Percentiles rank a stretch among this genome's conserved stretches.
These are phyloP conservation scores for Rhadina sibilatrix DNA, from an alignment of 2,113 vertebrate genomes.

Conservation along the genomic window DNA sequence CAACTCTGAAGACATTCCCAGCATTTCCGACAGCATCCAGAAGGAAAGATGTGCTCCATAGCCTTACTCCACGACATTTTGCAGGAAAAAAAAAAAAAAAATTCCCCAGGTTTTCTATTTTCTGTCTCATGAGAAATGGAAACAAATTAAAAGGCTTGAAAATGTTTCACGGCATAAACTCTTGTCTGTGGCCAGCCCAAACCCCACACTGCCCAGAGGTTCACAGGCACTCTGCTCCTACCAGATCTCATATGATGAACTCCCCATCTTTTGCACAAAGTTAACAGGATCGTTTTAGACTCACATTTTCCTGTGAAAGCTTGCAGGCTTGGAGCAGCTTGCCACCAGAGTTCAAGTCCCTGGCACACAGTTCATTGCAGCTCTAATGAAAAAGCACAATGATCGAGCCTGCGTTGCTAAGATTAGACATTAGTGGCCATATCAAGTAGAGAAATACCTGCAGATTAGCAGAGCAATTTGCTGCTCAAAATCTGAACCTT, in stretches of 20 bases:
- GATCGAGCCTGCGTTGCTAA: not conserved
- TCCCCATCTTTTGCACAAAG: not conserved
- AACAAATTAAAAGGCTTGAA: not conserved
- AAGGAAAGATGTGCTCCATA: not conserved
- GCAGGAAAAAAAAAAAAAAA: not conserved
- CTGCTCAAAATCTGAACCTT: slow-evolving; percentile 67
- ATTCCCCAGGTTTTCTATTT: not conserved
- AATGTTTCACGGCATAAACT: not conserved
- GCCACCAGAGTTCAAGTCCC: slow-evolving; percentile 46
- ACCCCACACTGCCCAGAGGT: not conserved
- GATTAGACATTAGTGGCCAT: slow-evolving; percentile 46
- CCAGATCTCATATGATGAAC: not conserved
- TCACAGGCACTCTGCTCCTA: not conserved
- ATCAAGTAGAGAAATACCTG: slow-evolving; percentile 73
- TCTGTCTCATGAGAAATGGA: not conserved
- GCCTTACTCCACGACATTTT: not conserved
- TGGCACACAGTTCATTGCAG: slow-evolving; percentile 43
- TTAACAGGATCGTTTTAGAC: not conserved
- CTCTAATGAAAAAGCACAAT: slow-evolving; percentile 45
- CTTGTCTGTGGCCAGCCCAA: not conserved
- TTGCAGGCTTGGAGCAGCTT: not conserved
- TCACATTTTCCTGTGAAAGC: not conserved
- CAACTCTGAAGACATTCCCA: not conserved
- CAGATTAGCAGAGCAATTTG: slow-evolving; percentile 71
- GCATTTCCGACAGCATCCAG: not conserved